Evolutionary conservation across 2,113 vertebrate genomes (phyloP).

Genomic region (Ivindomyrus marchei): DNA sequence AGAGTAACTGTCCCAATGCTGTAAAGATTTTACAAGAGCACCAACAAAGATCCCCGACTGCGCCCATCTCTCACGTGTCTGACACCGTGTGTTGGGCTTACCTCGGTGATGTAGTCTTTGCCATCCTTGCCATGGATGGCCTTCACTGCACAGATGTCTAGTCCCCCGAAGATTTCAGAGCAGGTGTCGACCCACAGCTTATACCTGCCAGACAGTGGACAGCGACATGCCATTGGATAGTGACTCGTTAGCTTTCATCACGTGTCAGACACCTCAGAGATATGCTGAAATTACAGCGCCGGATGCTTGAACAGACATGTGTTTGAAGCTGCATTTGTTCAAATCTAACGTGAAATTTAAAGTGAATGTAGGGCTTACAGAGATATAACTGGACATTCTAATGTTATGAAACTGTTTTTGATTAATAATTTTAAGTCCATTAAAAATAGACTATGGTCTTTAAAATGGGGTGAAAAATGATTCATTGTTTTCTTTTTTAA

Average conservation of each 20-base stretch:
- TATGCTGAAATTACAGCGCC: not conserved
- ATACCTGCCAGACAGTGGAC: conserved; percentile 62
- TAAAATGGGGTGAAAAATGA: not conserved
- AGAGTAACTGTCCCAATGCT: not conserved
- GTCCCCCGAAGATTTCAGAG: conserved; percentile 87
- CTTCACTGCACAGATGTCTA: conserved; percentile 97
- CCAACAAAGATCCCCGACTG: not conserved
- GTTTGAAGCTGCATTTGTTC: not conserved
- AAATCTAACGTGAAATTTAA: not conserved
- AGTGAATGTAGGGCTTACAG: not conserved
- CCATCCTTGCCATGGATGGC: conserved; percentile 95
- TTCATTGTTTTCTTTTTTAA: not conserved
- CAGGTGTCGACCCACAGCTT: conserved; percentile 93
- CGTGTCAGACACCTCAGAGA: not conserved
- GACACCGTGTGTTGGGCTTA: conserved; percentile 44
- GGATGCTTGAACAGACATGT: not conserved
- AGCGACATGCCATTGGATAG: not conserved
- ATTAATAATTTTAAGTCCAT: not conserved
- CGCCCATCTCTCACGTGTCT: not conserved
- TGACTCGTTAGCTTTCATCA: not conserved
- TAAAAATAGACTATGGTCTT: not conserved
- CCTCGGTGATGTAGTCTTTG: conserved; percentile 97
- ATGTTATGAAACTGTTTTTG: not conserved
- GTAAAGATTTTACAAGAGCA: not conserved
- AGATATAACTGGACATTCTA: not conserved